Percentiles rank a stretch among this genome's conserved stretches.
These are phyloP conservation scores for Coelinius sp. DNA, from an alignment of 2,888 invertebrate genomes.

Conservation along the genomic window DNA sequence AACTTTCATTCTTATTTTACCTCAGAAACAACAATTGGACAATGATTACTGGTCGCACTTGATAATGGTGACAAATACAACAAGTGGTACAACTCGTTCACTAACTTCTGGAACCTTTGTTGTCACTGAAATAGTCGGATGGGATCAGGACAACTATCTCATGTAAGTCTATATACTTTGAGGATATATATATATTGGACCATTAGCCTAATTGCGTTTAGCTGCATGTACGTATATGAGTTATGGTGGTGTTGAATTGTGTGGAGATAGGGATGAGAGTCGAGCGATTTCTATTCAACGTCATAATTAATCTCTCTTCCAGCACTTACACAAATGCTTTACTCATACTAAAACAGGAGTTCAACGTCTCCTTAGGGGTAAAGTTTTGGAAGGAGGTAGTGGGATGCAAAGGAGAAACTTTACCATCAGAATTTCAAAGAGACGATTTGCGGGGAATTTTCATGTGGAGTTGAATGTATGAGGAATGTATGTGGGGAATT, in stretches of 20 bases:
- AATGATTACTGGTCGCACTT: conserved; percentile 78
- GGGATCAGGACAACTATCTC: conserved; percentile 78
- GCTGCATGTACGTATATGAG: conserved; percentile 1
- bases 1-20: conserved; percentile 81
- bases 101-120: conserved; percentile 79
- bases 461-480: neutral
- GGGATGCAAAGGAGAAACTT: neutral
- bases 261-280: neutral
- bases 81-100: conserved; percentile 64
- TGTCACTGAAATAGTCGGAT: conserved; percentile 81
- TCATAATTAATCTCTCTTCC: conserved; percentile 9
- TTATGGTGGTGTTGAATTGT: neutral
- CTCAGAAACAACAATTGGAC: conserved; percentile 75
- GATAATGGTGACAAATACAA: conserved; percentile 72
- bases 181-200: neutral
- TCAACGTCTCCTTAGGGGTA: conserved; percentile 3
- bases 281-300: conserved; percentile 7
- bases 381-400: neutral
- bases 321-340: neutral
- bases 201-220: conserved; percentile 26
- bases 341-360: neutral
- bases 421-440: neutral
- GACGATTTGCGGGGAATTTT: neutral
- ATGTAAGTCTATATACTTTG: conserved; percentile 75
- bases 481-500: neutral